Evolutionary conservation across 2,888 invertebrate genomes (phyloP).

Genomic region (Aphidius colemani): DNA sequence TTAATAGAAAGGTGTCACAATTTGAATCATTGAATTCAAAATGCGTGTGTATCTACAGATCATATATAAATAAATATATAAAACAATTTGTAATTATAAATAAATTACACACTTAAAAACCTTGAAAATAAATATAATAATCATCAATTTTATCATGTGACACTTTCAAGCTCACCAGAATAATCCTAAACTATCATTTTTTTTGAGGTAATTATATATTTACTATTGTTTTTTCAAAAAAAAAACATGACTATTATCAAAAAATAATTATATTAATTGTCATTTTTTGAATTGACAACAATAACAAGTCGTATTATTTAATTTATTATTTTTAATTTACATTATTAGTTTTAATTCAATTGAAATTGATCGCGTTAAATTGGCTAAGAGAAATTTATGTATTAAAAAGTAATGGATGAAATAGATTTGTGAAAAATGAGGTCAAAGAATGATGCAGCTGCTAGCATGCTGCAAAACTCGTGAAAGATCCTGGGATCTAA

Average conservation of each 20-base stretch:
- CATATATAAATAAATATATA: too few species aligned
- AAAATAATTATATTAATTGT: too few species aligned
- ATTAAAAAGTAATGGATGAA: not conserved
- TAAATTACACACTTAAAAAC: conserved; percentile 23
- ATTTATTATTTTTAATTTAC: too few species aligned
- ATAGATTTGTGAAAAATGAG: not conserved
- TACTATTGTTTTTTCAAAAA: too few species aligned
- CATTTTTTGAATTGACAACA: too few species aligned
- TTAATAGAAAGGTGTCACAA: conserved; percentile 19
- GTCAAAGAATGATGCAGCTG: conserved; percentile 13
- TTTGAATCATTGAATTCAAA: conserved; percentile 27
- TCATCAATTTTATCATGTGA: too few species aligned
- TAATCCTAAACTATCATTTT: conserved; percentile 25
- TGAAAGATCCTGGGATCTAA: conserved; percentile 3
- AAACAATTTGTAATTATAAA: too few species aligned
- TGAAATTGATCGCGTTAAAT: not conserved
- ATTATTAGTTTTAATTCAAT: too few species aligned
- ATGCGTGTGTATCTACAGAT: conserved; percentile 14
- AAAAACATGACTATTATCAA: too few species aligned
- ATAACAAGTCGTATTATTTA: too few species aligned
- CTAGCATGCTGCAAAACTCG: not conserved
- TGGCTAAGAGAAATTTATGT: conserved; percentile 8
- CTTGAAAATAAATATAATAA: conserved; percentile 35
- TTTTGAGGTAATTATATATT: too few species aligned
- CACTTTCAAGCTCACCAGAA: conserved; percentile 32